These are phyloP conservation scores for Stictocephala bisonia DNA, from an alignment of 2,888 invertebrate species.

Conservation along the genomic window DNA sequence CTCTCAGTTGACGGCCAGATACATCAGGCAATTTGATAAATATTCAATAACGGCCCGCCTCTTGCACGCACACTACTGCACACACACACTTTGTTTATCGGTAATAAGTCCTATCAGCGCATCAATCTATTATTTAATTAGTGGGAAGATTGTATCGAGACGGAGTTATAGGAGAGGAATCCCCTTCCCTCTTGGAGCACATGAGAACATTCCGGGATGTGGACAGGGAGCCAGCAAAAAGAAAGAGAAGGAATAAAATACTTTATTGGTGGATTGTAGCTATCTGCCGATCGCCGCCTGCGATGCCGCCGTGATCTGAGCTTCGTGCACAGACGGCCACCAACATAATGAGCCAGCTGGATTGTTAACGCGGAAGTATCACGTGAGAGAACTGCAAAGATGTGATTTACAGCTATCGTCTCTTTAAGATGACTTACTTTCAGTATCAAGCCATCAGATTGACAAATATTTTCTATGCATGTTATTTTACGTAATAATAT, in stretches of 20 bases:
- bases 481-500: too few relatives aligned
- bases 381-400: too few relatives aligned
- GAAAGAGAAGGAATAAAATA: slow-evolving; percentile 39
- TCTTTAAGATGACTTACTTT: too few relatives aligned
- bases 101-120: slow-evolving; percentile 18
- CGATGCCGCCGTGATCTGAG: neutral
- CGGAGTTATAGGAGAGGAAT: slow-evolving; percentile 25
- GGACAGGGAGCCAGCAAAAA: slow-evolving; percentile 34
- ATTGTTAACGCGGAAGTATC: too few relatives aligned
- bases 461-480: too few relatives aligned
- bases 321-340: too few relatives aligned
- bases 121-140: slow-evolving; percentile 40
- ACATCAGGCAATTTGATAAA: slow-evolving; percentile 26
- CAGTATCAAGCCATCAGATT: too few relatives aligned
- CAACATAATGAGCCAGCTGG: too few relatives aligned
- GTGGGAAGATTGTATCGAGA: slow-evolving; percentile 28
- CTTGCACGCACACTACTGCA: neutral
- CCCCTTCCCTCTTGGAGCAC: too few relatives aligned
- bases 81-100: slow-evolving; percentile 18
- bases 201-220: slow-evolving; percentile 22
- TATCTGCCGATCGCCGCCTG: slow-evolving; percentile 1
- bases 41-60: slow-evolving; percentile 12
- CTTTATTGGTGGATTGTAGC: slow-evolving; percentile 29
- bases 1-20: slow-evolving; percentile 17
- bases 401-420: too few relatives aligned